Evolutionary conservation across 2,888 invertebrate genomes (phyloP), one percentile per base, ranked within the genome.

Genomic region (Callyntrura guangdongensis): DNA sequence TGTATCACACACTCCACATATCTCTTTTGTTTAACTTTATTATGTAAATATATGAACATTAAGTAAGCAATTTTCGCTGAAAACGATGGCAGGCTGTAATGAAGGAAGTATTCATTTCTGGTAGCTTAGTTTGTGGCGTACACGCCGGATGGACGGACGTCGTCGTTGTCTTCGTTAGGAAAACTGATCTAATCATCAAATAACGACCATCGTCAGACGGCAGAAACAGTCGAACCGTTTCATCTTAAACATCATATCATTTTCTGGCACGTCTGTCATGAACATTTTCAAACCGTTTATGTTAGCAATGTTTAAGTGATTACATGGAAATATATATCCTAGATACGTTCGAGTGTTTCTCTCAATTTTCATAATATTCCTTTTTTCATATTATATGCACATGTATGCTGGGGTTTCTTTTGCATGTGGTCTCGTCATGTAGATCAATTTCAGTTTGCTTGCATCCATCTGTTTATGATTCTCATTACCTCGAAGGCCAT

Each of bases 201-300:
- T 14, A 53, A 56, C 53, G 5, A 49, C 20, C 14, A 20, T 59
- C 64, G 9, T 45, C 45, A 72, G 47, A 9, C 27, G 12, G 49
- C 47, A 49, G 22, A 36, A 36, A 6, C 77, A 77, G 45, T 20
- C 25, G 25, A 77, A 77, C 49, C 53, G 25, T 56, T 77, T 77
- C 20, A 25, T 56, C 11, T 20, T 47, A 17, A n/a, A 14, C 45
- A 53, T 53, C 4, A 14, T n/a, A n/a, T 36, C 69, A 69, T 77
- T 49, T 77, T 49, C 45, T 77, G 53, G 77, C 77, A 77, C 77
- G 77, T 77, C 25, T 77, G 53, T 74, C 77, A 77, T 77, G 47
- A 69, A 27, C 12, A 14, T 45, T 53, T 53, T 77, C 14, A 25
- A 53, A 53, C 22, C 36, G 36, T 36, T 36, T 36, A 36, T 6